Base-by-base conservation (phyloP, 1,140 invertebrate species). In the Mylabris phalerata region DNA sequence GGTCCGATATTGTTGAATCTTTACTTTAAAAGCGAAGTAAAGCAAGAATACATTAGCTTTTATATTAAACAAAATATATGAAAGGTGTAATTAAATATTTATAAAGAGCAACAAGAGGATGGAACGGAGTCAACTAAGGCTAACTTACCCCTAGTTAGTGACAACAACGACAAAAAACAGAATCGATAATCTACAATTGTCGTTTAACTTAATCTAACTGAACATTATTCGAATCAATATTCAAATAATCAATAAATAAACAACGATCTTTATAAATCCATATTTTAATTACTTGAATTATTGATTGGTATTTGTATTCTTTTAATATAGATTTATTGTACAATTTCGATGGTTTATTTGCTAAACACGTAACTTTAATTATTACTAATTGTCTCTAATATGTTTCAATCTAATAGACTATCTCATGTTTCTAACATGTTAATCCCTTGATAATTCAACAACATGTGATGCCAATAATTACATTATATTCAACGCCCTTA, bases 241-340 rank as follows among this genome's bases (percentile, higher is more conserved):
- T 45, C 51, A 54, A 54, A 54, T 54, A 54, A 46, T 54, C 51
- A 45, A 54, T 54, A 54, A 42, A 42, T 54, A 54, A 54, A 54
- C 46, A 32, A 54, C 45, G 42, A 54, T 54, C 45, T 54, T 42
- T 54, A 32, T 32, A 32, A 5, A 7, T 32, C 7, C 7, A 32
- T 32, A 32, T 32, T 32, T 5, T 32, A 5, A 7, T 32, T 32
- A 32, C 7, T 32, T 32, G 32, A 32, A 4, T 32, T 32, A 32
- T 32, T 32, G 32, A 32, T 32, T 32, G 2, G 4, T 32, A 7
- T 32, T 32, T 4, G 32, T 32, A 5, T 32, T 32, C 32, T 54
- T 59, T 49, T 51, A 50, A 59, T 59, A 59, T 59, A 49, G 51
- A 59, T 59, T 59, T 59, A 59, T 59, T 59, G 57, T 59, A 51